Evolutionary conservation across 2,113 vertebrate species (phyloP).

Genomic region (Todiramphus chloris): DNA sequence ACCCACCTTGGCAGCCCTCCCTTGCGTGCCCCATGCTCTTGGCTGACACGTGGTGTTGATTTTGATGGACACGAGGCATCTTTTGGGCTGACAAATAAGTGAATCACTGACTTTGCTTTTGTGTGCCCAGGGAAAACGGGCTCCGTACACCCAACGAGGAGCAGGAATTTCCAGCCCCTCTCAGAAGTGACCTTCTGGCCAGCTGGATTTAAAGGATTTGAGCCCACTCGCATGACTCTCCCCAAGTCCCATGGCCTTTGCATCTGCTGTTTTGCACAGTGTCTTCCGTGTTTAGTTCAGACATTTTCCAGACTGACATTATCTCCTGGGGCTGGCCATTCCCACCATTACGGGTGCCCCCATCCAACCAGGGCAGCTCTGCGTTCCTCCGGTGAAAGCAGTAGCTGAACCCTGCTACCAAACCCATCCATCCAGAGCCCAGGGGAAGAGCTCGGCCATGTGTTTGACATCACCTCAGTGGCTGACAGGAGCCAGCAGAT

Average conservation of each 20-base stretch:
- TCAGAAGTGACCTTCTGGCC: not conserved
- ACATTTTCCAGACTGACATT: not conserved
- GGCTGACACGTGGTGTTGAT: accelerated
- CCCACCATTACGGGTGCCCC: not conserved
- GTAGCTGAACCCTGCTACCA: not conserved
- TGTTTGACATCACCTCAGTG: not conserved
- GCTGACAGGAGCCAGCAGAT: not conserved
- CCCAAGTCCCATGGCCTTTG: not conserved
- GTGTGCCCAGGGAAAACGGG: not conserved
- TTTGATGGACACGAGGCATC: no score
- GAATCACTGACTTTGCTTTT: not conserved
- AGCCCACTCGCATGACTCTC: not conserved
- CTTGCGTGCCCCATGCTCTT: not conserved
- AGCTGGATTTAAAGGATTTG: not conserved
- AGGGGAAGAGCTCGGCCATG: not conserved
- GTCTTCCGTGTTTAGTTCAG: not conserved
- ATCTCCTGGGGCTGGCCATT: not conserved
- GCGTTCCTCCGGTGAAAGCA: not conserved
- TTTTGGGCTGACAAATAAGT: not conserved
- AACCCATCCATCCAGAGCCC: not conserved
- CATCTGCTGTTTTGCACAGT: not conserved
- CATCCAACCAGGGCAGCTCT: not conserved
- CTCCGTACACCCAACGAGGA: accelerated
- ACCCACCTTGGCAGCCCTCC: not conserved
- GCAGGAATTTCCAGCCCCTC: not conserved